Percentiles rank a stretch among this genome's conserved stretches.
Conservation (phyloP, 2,888 invertebrate genomes). For the Plemyria rubiginata region DNA sequence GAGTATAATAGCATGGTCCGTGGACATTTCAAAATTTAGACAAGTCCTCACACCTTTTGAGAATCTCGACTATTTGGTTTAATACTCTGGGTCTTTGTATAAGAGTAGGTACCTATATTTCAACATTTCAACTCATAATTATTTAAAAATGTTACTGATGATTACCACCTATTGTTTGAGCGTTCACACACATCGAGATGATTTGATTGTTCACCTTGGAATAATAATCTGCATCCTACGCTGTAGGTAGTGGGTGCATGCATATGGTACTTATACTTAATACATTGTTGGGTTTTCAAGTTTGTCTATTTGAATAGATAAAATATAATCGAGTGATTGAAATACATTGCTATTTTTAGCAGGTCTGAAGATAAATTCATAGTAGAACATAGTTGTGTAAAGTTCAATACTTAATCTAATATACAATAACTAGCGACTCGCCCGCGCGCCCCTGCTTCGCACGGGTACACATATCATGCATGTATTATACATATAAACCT, state of each 20-base stretch:
- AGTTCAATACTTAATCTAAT: too few relatives aligned
- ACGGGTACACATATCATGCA: too few relatives aligned
- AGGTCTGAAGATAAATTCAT: too few relatives aligned
- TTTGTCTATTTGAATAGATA: not conserved
- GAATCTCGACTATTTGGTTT: not conserved
- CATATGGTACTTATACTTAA: not conserved
- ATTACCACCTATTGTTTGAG: conserved; percentile 37
- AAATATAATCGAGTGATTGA: not conserved
- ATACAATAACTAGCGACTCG: too few relatives aligned
- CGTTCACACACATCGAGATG: conserved; percentile 41
- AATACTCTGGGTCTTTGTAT: not conserved
- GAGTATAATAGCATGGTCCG: too few relatives aligned
- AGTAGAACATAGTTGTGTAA: too few relatives aligned
- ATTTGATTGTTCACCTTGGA: conserved; percentile 42
- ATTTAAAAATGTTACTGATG: conserved; percentile 33
- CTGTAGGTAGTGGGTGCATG: conserved; percentile 2
- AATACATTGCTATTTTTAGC: too few relatives aligned
- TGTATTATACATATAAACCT: too few relatives aligned
- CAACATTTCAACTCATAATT: conserved; percentile 28
- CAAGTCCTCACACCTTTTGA: not conserved
- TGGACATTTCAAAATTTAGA: not conserved
- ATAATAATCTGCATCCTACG: conserved; percentile 37
- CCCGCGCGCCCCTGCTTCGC: too few relatives aligned
- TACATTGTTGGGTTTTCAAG: conserved; percentile 14
- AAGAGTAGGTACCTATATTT: too few relatives aligned